Percentiles rank a stretch among this genome's conserved stretches.
Conservation (phyloP, 2,797 vertebrate genomes). For the Pygocentrus nattereri region DNA sequence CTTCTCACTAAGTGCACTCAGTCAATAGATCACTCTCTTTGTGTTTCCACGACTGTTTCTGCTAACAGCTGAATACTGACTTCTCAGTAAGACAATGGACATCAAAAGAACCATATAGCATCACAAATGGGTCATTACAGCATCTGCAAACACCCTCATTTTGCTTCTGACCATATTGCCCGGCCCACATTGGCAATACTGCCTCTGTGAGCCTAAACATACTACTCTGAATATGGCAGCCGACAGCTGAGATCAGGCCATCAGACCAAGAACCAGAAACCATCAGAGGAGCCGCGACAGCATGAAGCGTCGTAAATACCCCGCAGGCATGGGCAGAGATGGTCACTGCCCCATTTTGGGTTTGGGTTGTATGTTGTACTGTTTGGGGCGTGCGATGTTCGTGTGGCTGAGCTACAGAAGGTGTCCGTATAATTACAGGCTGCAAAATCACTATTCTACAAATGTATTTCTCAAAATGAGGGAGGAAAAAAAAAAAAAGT, state of each 20-base stretch:
- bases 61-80: no score
- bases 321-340: neutral
- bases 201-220: neutral
- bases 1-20: no score
- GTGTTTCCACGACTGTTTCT: no score
- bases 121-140: no score
- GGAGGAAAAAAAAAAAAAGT: neutral
- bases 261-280: neutral
- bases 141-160: no score
- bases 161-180: no score
- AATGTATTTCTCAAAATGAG: neutral
- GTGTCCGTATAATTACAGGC: neutral
- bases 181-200: neutral
- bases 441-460: neutral
- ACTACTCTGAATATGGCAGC: slow-evolving; percentile 13
- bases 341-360: neutral
- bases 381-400: neutral
- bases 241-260: slow-evolving; percentile 31
- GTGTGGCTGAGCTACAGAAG: neutral
- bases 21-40: no score
- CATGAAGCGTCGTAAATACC: neutral
- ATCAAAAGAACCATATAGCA: no score
- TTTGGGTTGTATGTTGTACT: neutral
- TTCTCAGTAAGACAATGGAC: no score
- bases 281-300: neutral